Percentiles rank a stretch among this genome's conserved stretches.
Conservation (phyloP, 2,113 vertebrate genomes). For the Alligator mississippiensis region DNA sequence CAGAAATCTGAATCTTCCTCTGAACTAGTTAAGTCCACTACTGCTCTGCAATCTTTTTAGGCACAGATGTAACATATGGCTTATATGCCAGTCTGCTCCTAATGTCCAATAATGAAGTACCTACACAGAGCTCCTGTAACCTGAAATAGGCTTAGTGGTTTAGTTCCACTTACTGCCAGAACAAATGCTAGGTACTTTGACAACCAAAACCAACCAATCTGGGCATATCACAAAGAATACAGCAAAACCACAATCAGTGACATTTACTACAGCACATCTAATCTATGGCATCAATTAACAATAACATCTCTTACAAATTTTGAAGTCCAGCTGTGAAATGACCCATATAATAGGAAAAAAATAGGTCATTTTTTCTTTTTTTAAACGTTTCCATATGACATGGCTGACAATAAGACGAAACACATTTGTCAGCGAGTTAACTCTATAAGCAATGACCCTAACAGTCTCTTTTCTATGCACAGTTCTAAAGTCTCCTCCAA, state of each 20-base stretch:
- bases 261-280: background rate
- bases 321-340: background rate
- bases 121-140: background rate
- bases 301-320: background rate
- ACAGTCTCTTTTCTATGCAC: background rate
- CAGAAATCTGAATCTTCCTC: background rate
- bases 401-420: background rate
- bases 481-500: background rate
- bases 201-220: background rate
- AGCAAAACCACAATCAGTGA: background rate
- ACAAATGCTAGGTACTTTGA: background rate
- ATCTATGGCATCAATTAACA: background rate
- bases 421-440: background rate
- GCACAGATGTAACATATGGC: background rate
- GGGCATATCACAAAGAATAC: accelerated
- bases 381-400: accelerated
- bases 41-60: background rate
- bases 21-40: background rate
- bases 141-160: background rate
- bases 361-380: background rate
- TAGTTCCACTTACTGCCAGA: background rate
- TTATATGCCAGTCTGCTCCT: background rate
- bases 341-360: background rate
- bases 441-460: background rate
- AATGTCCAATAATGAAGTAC: background rate